A percentile compares a stretch with the other conserved stretches of the same genome.
phyloP scores from a whole-genome alignment of 2,797 vertebrate species.

The Monodelphis domestica region DNA sequence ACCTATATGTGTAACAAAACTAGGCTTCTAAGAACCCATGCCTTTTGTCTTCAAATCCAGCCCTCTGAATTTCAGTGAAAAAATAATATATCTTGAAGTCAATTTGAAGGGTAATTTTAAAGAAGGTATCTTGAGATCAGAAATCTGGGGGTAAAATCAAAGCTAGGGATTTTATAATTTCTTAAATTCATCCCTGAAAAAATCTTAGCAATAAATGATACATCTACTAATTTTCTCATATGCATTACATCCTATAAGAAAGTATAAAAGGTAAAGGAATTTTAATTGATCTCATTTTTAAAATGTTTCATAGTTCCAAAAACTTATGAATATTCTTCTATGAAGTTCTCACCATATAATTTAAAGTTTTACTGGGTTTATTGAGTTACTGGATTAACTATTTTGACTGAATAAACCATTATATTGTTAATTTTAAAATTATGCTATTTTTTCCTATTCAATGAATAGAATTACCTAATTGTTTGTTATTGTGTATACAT shows the following conservation, averaged over 20 bases:
- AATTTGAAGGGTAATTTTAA: conserved; percentile 10
- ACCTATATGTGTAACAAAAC: background rate
- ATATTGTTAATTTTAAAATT: background rate
- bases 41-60: background rate
- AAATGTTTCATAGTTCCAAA: background rate
- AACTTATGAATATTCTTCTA: background rate
- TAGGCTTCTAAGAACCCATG: background rate
- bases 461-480: background rate
- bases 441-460: background rate
- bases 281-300: background rate
- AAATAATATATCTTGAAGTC: background rate
- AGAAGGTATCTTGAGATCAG: background rate
- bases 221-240: background rate
- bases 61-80: background rate
- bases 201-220: background rate
- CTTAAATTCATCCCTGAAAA: background rate
- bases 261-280: background rate
- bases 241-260: background rate
- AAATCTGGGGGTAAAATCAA: conserved; percentile 19
- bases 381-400: background rate
- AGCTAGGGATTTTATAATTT: conserved; percentile 25
- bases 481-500: conserved; percentile 7
- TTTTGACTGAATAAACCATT: background rate
- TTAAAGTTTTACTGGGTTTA: background rate
- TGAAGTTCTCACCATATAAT: background rate